A percentile compares a stretch with the other conserved stretches of the same genome.
These are phyloP conservation scores for Ceyx erithaca DNA, from an alignment of 2,797 vertebrate species.

Conservation along the genomic window DNA sequence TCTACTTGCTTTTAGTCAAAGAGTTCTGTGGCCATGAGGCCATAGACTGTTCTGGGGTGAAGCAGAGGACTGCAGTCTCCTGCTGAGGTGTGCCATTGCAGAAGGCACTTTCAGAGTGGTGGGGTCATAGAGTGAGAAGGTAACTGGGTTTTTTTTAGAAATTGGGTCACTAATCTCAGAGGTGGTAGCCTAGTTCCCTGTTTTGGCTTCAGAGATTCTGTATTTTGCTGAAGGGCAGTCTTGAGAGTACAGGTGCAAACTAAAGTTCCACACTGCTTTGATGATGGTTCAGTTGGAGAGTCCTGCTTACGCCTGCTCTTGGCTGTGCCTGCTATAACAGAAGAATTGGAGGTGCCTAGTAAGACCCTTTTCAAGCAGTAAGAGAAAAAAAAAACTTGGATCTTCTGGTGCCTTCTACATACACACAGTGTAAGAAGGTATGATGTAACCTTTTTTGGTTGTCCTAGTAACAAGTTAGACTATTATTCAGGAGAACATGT, in stretches of 20 bases:
- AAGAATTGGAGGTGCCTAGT: neutral
- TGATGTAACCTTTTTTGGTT: slow-evolving; percentile 40
- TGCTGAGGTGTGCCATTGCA: neutral
- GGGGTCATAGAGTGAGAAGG: neutral
- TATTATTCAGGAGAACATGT: neutral
- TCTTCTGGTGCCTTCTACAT: neutral
- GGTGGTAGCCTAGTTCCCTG: neutral
- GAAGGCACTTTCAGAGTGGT: neutral
- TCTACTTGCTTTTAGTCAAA: neutral
- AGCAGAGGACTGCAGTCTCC: neutral
- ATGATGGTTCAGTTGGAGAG: neutral
- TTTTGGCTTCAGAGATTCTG: neutral
- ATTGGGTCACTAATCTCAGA: neutral
- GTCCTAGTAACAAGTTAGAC: slow-evolving; percentile 44
- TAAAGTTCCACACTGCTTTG: neutral
- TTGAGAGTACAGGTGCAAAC: neutral
- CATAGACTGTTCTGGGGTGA: neutral
- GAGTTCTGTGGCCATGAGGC: neutral
- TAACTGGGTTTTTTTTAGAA: neutral
- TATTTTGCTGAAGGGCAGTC: neutral
- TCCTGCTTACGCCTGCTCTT: neutral
- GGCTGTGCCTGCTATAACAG: neutral
- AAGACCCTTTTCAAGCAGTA: neutral
- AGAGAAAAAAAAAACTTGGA: neutral
- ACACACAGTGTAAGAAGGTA: neutral